A percentile compares a stretch with the other conserved stretches of the same genome.
Evolutionary conservation across 1,140 invertebrate genomes (phyloP).

Genomic region (Drosophila azteca): DNA sequence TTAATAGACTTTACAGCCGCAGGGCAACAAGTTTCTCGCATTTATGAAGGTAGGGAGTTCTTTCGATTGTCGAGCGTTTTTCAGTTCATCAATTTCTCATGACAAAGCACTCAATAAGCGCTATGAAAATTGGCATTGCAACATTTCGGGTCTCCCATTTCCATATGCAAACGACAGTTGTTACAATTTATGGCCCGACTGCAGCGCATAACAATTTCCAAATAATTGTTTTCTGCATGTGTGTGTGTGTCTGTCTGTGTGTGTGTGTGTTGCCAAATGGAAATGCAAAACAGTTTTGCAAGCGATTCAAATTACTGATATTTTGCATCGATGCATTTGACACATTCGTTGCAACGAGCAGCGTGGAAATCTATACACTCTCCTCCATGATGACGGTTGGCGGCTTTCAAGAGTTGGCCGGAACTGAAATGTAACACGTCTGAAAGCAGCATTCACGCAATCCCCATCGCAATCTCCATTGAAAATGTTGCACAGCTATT

Average conservation of each 20-base stretch:
- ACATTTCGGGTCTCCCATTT: conserved; percentile 6
- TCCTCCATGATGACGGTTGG: conserved; percentile 4
- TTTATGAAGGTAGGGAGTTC: too few species aligned
- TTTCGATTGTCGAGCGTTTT: too few species aligned
- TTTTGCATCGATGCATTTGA: conserved; percentile 71
- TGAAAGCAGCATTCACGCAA: conserved; percentile 71
- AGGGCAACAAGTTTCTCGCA: background rate
- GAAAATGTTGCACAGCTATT: conserved; percentile 63
- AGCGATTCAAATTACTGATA: conserved; percentile 73
- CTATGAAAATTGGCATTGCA: conserved; percentile 52
- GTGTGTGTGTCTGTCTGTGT: conserved; percentile 21
- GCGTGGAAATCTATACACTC: conserved; percentile 1
- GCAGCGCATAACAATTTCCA: conserved; percentile 51
- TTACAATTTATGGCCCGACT: conserved; percentile 73
- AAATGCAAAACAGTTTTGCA: conserved; percentile 72
- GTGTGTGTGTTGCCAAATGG: conserved; percentile 43
- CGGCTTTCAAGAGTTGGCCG: conserved; percentile 46
- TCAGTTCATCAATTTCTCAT: conserved; percentile 53
- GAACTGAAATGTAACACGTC: conserved; percentile 63
- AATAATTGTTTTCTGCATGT: conserved; percentile 54
- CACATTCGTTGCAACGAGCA: conserved; percentile 55
- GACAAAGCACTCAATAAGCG: conserved; percentile 55
- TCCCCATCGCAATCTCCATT: conserved; percentile 36
- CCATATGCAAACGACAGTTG: conserved; percentile 76
- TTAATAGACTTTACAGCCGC: conserved; percentile 32